Evolutionary conservation across 2,113 vertebrate genomes (phyloP), one percentile per base, ranked within the genome.

Genomic region (Pardalotus punctatus): DNA sequence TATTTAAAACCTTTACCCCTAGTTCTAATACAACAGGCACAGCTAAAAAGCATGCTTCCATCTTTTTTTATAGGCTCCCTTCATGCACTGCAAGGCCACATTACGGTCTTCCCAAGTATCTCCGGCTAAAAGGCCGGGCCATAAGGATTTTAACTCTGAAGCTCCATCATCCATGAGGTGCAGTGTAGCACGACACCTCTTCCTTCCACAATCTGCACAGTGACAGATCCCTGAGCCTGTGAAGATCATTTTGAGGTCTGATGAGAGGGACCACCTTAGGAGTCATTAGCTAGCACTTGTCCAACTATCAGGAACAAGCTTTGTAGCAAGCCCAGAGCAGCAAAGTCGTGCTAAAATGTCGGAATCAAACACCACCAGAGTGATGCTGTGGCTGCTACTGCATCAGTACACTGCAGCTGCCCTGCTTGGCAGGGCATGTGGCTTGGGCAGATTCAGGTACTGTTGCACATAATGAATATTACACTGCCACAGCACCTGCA

Each of bases 401-500:
- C 54, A 42, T 13, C 33, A 31, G 42, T 15, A 5, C 38, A 0
- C 36, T 31, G 45, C 11, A 0, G 11, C 14, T 83, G 71, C 43
- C 58, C 57, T 43, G 48, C 66, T 25, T 61, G 48, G 21, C 2
- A 4, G 12, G 12, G 7, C 12, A 14, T 2, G 33, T 12, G 0
- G 3, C 15, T n/a, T 42, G 61, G 65, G 42, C 67, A 38, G 45
- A 15, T 57, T 40, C 12, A 9, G 76, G 12, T 51, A 50, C 45
- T 11, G 2, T 11, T 47, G 50, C 42, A 20, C 9, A 1, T 3
- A 36, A 6, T 38, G 16, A 38, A 14, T 21, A 17, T 48, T 27
- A 17, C 0, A 0, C 36, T 29, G 22, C 7, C 76, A 4, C 1
- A 0, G 6, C 8, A 14, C 36, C 76, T 40, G 54, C 62, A 50